phyloP scores from a whole-genome alignment of 1,140 invertebrate species.

The Lordiphosa mommai region DNA sequence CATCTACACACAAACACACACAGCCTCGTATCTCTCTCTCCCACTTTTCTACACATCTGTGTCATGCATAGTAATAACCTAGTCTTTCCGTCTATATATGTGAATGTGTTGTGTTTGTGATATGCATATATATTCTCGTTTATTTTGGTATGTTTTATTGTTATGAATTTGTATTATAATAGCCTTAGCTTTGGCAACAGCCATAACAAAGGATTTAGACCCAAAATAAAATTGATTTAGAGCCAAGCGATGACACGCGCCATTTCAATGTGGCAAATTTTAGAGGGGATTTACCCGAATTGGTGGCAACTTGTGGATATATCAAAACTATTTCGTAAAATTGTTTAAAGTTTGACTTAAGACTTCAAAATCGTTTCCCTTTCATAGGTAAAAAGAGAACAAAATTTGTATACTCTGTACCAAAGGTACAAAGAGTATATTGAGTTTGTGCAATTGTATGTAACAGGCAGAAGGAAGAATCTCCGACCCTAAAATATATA shows the following conservation, averaged over 20 bases:
- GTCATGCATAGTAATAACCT: slow-evolving; percentile 69
- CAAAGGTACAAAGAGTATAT: no score
- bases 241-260: slow-evolving; percentile 10
- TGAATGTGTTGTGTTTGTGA: slow-evolving; percentile 30
- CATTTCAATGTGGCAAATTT: slow-evolving; percentile 18
- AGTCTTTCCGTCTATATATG: slow-evolving; percentile 12
- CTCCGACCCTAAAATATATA: no score
- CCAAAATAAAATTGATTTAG: slow-evolving; percentile 54
- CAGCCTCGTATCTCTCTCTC: slow-evolving; percentile 1
- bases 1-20: slow-evolving; percentile 22
- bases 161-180: slow-evolving; percentile 74
- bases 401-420: no score
- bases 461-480: no score
- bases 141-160: slow-evolving; percentile 49
- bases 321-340: no score
- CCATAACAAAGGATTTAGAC: slow-evolving; percentile 26
- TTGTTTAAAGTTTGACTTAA: no score
- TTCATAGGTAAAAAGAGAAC: no score
- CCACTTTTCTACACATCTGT: slow-evolving; percentile 23
- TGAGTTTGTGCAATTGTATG: no score
- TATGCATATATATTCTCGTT: slow-evolving; percentile 67
- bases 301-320: no score
- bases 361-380: no score
- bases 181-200: slow-evolving; percentile 23
- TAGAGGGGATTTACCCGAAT: slow-evolving; percentile 1